These are phyloP conservation scores for Phenganax subtilis DNA, from an alignment of 92 coral and sea anemone species.

Conservation along the genomic window DNA sequence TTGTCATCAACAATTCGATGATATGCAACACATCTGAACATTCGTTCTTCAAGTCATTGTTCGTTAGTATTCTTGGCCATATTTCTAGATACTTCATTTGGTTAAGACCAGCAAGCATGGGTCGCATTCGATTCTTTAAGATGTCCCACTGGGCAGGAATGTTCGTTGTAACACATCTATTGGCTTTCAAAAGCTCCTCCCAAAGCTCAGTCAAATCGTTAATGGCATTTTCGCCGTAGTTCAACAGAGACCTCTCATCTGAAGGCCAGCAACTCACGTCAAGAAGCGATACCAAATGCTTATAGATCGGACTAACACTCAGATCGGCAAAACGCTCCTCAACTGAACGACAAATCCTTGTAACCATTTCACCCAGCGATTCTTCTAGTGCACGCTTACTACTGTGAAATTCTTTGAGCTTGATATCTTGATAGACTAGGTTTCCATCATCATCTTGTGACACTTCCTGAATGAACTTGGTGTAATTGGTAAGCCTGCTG, in stretches of 20 bases:
- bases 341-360: slow-evolving; percentile 15
- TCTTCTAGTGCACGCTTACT: slow-evolving; percentile 8
- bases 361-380: slow-evolving; percentile 20
- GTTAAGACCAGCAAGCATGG: slow-evolving; percentile 26
- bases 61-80: slow-evolving; percentile 22
- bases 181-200: slow-evolving; percentile 20
- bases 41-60: slow-evolving; percentile 29
- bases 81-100: slow-evolving; percentile 17
- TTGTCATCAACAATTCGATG: slow-evolving; percentile 28
- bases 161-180: slow-evolving; percentile 9
- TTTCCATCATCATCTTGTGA: slow-evolving; percentile 13
- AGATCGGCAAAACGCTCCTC: slow-evolving; percentile 10
- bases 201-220: slow-evolving; percentile 13
- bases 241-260: neutral
- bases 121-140: slow-evolving; percentile 40
- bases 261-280: slow-evolving; percentile 19
- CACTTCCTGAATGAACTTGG: neutral
- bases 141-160: slow-evolving; percentile 40
- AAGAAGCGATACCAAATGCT: slow-evolving; percentile 3
- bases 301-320: neutral
- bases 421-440: neutral
- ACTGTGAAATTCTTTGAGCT: slow-evolving; percentile 20
- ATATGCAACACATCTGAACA: slow-evolving; percentile 40
- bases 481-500: neutral
- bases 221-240: slow-evolving; percentile 2